Evolutionary conservation across 2,888 invertebrate species (phyloP).

Genomic region (Ophion ellenae): DNA sequence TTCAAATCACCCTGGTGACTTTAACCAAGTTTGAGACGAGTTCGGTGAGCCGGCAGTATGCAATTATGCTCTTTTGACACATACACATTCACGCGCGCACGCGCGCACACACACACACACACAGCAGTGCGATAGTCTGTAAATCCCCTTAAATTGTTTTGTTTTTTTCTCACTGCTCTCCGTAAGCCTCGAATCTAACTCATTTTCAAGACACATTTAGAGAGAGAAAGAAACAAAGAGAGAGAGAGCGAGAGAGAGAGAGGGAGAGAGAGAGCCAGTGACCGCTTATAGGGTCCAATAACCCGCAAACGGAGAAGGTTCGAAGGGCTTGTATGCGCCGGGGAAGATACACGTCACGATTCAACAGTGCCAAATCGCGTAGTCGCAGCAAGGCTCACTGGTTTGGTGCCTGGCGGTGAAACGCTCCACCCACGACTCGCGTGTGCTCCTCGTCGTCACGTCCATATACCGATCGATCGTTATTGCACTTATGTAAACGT

Average conservation of each 20-base stretch:
- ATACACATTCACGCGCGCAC: too few relatives aligned
- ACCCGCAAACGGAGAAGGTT: too few relatives aligned
- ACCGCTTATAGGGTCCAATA: conserved; percentile 24
- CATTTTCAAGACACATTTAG: background rate
- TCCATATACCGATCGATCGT: conserved; percentile 38
- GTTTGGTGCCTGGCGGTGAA: conserved; percentile 46
- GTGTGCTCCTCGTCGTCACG: conserved; percentile 2
- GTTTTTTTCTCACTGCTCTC: background rate
- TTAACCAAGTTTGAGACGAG: conserved; percentile 72
- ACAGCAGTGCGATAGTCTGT: background rate
- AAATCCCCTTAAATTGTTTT: background rate
- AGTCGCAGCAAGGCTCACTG: conserved; percentile 38
- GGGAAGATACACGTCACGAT: conserved; percentile 61
- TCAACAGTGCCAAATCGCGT: conserved; percentile 63
- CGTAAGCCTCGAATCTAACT: background rate
- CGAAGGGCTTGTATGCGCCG: conserved; percentile 9
- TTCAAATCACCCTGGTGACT: conserved; percentile 69
- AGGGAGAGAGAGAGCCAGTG: background rate
- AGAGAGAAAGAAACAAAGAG: too few relatives aligned
- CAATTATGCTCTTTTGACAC: background rate
- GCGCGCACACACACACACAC: too few relatives aligned
- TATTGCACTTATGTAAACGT: conserved; percentile 26
- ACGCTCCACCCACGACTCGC: background rate
- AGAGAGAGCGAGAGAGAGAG: too few relatives aligned
- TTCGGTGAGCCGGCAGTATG: conserved; percentile 29